phyloP scores from a whole-genome alignment of 2,113 vertebrate species.

The Dicrurus megarhynchus region DNA sequence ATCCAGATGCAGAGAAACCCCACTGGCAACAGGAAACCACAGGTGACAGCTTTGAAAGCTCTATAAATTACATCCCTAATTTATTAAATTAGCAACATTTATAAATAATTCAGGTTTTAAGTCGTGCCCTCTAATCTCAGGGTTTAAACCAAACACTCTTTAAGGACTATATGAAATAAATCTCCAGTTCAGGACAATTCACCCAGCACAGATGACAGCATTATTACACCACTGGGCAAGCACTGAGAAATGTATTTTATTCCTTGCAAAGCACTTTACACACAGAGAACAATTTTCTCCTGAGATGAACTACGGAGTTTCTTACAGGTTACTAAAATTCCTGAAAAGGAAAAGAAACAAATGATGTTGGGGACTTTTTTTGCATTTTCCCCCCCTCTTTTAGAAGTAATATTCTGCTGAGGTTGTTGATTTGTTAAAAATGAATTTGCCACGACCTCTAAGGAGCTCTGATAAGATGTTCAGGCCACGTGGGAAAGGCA shows the following conservation, averaged over 20 bases:
- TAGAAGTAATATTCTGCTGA: not conserved
- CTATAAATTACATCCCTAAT: not conserved
- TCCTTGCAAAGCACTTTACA: not conserved
- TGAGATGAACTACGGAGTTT: not conserved
- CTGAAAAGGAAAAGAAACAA: not conserved
- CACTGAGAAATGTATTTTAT: not conserved
- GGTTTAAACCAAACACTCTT: not conserved
- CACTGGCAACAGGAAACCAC: not conserved
- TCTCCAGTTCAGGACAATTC: not conserved
- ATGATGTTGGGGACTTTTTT: accelerated
- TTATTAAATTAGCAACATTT: not conserved
- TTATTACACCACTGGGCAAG: not conserved
- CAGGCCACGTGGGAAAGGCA: not conserved
- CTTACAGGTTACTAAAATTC: not conserved
- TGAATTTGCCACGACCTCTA: accelerated
- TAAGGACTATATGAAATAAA: not conserved
- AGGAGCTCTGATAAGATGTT: not conserved
- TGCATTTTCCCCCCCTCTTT: not conserved
- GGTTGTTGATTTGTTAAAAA: not conserved
- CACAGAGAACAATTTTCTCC: not conserved
- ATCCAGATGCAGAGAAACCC: slow-evolving; percentile 66
- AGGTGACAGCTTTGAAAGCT: not conserved
- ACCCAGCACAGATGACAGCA: not conserved
- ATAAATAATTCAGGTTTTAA: not conserved
- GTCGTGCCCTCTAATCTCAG: not conserved